Conservation (phyloP, 2,888 invertebrate genomes). For the Pandemis cinnamomeana region DNA sequence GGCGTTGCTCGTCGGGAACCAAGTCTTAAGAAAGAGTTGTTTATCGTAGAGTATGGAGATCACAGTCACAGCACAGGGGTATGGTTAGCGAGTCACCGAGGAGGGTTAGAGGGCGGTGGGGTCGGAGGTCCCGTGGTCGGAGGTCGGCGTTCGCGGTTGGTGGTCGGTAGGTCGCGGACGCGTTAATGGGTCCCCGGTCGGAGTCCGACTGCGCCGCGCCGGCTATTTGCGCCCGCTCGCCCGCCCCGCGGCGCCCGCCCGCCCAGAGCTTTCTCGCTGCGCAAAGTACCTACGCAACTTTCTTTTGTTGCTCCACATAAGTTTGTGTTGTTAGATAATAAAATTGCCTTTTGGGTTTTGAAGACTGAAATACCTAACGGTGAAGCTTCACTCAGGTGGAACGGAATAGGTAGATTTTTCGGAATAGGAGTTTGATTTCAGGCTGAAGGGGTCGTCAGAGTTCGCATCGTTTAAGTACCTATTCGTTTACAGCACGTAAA, state of each 20-base stretch:
- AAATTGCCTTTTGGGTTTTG: constrained; percentile 1
- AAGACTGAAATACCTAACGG: background rate
- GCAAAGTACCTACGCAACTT: constrained; percentile 62
- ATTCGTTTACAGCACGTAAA: no score
- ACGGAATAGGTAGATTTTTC: background rate
- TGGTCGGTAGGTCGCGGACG: constrained; percentile 41
- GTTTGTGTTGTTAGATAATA: constrained; percentile 17
- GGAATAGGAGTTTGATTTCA: background rate
- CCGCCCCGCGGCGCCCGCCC: constrained; percentile 66
- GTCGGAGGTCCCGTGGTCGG: constrained; percentile 42
- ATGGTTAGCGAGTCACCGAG: constrained; percentile 9
- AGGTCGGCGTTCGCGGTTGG: constrained; percentile 43
- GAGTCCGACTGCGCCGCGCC: constrained; percentile 71
- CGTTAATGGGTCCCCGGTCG: constrained; percentile 46
- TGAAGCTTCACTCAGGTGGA: background rate
- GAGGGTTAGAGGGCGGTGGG: constrained; percentile 28
- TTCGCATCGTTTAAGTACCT: no score
- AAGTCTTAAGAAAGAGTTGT: background rate
- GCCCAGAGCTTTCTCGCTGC: constrained; percentile 77
- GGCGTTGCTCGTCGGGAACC: constrained; percentile 1
- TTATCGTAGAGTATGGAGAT: constrained; percentile 2
- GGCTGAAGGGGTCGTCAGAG: no score
- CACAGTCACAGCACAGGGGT: constrained; percentile 39
- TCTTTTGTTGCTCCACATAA: constrained; percentile 35
- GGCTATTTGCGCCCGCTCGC: constrained; percentile 78